Conservation (phyloP, 2,888 invertebrate species). For the Troglohyphantes excavatus region DNA sequence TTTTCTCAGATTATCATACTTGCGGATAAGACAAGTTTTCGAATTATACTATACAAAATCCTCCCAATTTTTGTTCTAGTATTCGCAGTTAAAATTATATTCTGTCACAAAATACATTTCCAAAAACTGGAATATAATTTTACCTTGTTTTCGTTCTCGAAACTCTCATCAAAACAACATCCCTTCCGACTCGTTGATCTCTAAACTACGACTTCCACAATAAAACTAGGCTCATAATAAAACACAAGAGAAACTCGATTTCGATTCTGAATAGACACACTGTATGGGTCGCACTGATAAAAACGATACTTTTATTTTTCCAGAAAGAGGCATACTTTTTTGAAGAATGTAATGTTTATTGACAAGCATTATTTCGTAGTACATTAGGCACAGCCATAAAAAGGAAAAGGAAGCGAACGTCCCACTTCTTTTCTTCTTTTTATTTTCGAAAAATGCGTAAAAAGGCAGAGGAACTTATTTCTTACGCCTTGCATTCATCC, state of each 20-base stretch:
- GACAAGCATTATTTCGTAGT: conserved; percentile 59
- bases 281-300: neutral
- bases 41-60: too few species aligned
- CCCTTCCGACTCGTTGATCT: neutral
- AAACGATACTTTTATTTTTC: conserved; percentile 21
- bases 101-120: too few species aligned
- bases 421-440: conserved; percentile 17
- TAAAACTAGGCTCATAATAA: neutral
- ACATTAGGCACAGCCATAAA: conserved; percentile 47
- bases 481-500: conserved; percentile 41
- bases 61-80: too few species aligned
- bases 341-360: conserved; percentile 57
- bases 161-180: neutral
- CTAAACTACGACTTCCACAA: neutral
- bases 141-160: neutral
- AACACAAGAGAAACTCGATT: neutral
- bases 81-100: too few species aligned
- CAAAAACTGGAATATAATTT: neutral
- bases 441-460: conserved; percentile 27
- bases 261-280: neutral
- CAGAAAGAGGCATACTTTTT: conserved; percentile 2
- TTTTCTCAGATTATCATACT: too few species aligned
- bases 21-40: too few species aligned
- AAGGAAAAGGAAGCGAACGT: conserved; percentile 19
- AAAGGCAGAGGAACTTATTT: conserved; percentile 39